These are phyloP conservation scores for Natator depressus DNA, from an alignment of 2,113 vertebrate species.

Conservation along the genomic window DNA sequence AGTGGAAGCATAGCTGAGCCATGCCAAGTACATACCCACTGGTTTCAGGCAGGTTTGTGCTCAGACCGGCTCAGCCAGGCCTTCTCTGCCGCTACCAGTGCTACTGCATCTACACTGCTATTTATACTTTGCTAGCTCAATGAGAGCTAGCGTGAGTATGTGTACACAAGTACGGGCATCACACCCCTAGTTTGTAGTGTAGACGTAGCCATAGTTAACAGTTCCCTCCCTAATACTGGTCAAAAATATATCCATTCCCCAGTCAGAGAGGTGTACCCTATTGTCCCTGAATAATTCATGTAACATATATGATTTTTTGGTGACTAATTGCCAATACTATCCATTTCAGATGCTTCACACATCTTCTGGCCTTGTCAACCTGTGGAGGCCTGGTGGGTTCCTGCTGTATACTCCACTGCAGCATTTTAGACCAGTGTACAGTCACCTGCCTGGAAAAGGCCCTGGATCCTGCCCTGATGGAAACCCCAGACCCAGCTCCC, in stretches of 20 bases:
- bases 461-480: background rate
- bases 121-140: background rate
- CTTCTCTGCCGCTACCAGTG: background rate
- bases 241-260: background rate
- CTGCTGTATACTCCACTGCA: background rate
- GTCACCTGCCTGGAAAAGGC: background rate
- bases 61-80: background rate
- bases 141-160: background rate
- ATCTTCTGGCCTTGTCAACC: background rate
- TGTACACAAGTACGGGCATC: background rate
- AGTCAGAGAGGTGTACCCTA: background rate
- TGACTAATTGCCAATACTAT: no score
- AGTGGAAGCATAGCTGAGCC: no score
- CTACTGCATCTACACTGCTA: background rate
- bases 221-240: background rate
- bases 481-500: background rate
- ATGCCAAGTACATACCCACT: background rate
- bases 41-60: background rate
- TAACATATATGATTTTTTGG: no score
- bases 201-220: background rate
- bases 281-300: no score
- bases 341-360: no score
- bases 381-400: background rate
- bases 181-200: background rate
- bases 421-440: no score